Conservation (phyloP, 2,797 vertebrate species). For the Apogon hyalosoma region DNA sequence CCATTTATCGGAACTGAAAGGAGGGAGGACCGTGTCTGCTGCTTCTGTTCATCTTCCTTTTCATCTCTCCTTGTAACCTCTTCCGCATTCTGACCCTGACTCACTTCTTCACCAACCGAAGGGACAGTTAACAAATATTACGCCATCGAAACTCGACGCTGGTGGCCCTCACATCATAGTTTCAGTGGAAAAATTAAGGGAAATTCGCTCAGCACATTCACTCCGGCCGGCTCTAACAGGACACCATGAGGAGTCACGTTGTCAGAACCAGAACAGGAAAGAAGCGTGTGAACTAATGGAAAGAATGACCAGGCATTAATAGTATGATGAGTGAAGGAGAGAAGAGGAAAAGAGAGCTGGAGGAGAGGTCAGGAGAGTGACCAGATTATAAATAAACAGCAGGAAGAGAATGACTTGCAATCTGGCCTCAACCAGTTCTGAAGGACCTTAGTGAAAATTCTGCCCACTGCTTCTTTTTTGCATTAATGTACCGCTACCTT, state of each 20-base stretch:
- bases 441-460: conserved; percentile 9
- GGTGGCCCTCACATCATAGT: conserved; percentile 58
- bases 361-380: conserved; percentile 51
- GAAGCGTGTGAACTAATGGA: conserved; percentile 73
- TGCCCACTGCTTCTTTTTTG: not conserved
- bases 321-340: conserved; percentile 60
- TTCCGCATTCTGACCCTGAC: conserved; percentile 84
- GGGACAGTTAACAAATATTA: conserved; percentile 72
- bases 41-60: conserved; percentile 60
- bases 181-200: conserved; percentile 76
- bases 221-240: conserved; percentile 48
- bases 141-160: conserved; percentile 77
- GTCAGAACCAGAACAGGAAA: conserved; percentile 58
- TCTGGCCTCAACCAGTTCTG: conserved; percentile 57
- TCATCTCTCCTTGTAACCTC: conserved; percentile 65
- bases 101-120: conserved; percentile 60
- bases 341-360: conserved; percentile 49
- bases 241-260: conserved; percentile 52
- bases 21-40: conserved; percentile 44
- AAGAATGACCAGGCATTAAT: conserved; percentile 80
- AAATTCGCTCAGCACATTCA: conserved; percentile 69
- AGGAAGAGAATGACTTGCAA: conserved; percentile 44
- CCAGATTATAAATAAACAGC: conserved; percentile 64
- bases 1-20: conserved; percentile 68
- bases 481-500: conserved; percentile 7